phyloP scores from a whole-genome alignment of 2,797 vertebrate genomes.

The Cossypha dichroa region DNA sequence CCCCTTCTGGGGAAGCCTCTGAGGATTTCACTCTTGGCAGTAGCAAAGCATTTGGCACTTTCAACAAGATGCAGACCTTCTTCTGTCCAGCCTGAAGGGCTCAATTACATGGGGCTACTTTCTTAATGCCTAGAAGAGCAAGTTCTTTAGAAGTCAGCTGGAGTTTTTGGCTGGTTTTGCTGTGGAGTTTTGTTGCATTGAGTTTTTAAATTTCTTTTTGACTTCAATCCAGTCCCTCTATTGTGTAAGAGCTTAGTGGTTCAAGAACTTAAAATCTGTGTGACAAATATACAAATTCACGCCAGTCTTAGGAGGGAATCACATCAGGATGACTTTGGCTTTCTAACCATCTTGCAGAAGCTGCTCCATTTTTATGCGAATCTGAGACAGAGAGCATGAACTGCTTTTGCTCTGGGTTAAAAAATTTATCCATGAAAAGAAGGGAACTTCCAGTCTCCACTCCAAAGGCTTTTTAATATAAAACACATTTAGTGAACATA shows the following conservation, averaged over 20 bases:
- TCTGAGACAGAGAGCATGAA: not conserved
- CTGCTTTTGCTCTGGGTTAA: not conserved
- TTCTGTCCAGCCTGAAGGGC: not conserved
- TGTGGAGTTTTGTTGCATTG: not conserved
- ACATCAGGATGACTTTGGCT: not conserved
- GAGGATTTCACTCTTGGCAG: not conserved
- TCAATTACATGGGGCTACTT: not conserved
- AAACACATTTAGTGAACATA: not conserved
- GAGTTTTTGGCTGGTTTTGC: not conserved
- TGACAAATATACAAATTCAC: not conserved
- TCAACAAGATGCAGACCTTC: not conserved
- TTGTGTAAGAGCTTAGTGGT: not conserved
- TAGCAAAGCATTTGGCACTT: not conserved
- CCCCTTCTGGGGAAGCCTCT: not conserved
- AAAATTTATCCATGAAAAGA: not conserved
- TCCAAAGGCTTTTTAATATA: not conserved
- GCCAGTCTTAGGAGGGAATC: not conserved
- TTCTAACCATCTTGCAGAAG: not conserved
- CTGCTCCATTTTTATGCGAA: not conserved
- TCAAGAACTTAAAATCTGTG: not conserved
- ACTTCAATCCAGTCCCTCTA: not conserved
- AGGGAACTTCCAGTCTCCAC: not conserved
- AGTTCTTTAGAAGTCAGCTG: not conserved
- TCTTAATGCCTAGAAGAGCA: not conserved
- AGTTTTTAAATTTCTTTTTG: not conserved